Base-by-base conservation (phyloP, 2,113 vertebrate species). In the Salvelinus fontinalis region DNA sequence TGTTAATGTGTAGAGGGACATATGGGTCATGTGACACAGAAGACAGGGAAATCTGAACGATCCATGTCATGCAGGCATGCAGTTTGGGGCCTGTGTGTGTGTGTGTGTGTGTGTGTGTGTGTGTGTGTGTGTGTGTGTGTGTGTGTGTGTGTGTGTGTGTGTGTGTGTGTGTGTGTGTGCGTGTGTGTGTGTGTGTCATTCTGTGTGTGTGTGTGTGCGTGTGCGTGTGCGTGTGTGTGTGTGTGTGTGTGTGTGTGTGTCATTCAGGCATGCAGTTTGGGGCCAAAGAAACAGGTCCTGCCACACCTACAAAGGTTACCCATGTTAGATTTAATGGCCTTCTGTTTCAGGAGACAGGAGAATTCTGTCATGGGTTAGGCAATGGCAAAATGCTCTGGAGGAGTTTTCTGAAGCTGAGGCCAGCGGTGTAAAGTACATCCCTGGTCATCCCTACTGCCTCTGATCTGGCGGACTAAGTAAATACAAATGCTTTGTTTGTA, bases 1-100 rank as follows among this genome's bases (percentile, higher is more conserved):
- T 88, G 88, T 81, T 89, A 87, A 90, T 90, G 76, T 89, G 79
- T 49, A 81, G 18, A 78, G 5, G 75, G 83, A 86, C 88, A 88
- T 83, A 82, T 86, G 85, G 73, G 82, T 86, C 88, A 89, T 83
- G 84, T 86, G 85, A 87, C 84, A 81, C 79, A 82, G 74, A 71
- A 75, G 80, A 79, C 64, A 62, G 64, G 60, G 86, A 82, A 89
- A 89, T 76, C 75, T 90, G 82, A 91, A 88, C 90, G 89, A 85
- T 85, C 83, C 62, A 73, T 75, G 66, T 83, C 74, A 87, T 84
- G 84, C 64, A 81, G 82, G 80, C 80, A 82, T 83, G 86, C 77
- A 54, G 54, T 82, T 78, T 60, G 69, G 77, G 67, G 81, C 78
- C 70, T 51, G 49, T 51, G 49, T 51, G 13, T 51, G 49, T 51